A percentile compares a stretch with the other conserved stretches of the same genome.
phyloP scores from a whole-genome alignment of 2,888 invertebrate species.

The Mesopsocus fuscifrons region DNA sequence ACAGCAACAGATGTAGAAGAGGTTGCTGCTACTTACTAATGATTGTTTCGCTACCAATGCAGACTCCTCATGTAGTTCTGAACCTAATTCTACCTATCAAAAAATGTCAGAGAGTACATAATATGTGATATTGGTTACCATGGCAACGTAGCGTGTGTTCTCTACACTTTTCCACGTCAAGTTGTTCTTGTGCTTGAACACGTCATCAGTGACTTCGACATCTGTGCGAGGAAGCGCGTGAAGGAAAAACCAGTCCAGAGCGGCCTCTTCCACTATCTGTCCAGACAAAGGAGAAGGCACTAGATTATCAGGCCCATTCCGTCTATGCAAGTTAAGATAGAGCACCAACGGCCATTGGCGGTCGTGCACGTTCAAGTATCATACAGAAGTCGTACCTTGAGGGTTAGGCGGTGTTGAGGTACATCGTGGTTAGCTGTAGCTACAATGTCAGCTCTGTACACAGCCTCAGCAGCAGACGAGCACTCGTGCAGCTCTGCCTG shows the following conservation, averaged over 20 bases:
- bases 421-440: constrained; percentile 13
- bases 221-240: constrained; percentile 12
- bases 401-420: constrained; percentile 5
- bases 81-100: no score
- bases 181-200: constrained; percentile 11
- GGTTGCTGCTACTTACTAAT: no score
- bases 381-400: constrained; percentile 10
- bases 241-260: constrained; percentile 13
- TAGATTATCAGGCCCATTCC: no score
- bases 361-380: no score
- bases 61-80: no score
- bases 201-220: constrained; percentile 12
- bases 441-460: constrained; percentile 15
- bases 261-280: constrained; percentile 12
- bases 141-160: constrained; percentile 10
- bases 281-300: no score
- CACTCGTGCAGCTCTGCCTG: constrained; percentile 15
- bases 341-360: no score
- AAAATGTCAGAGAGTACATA: no score
- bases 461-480: constrained; percentile 12
- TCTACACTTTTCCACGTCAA: constrained; percentile 10
- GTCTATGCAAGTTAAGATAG: no score
- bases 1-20: no score
- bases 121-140: no score
- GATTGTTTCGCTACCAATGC: no score